These are phyloP conservation scores for Clarias macrocephalus DNA, from an alignment of 2,113 vertebrate genomes.

Conservation along the genomic window DNA sequence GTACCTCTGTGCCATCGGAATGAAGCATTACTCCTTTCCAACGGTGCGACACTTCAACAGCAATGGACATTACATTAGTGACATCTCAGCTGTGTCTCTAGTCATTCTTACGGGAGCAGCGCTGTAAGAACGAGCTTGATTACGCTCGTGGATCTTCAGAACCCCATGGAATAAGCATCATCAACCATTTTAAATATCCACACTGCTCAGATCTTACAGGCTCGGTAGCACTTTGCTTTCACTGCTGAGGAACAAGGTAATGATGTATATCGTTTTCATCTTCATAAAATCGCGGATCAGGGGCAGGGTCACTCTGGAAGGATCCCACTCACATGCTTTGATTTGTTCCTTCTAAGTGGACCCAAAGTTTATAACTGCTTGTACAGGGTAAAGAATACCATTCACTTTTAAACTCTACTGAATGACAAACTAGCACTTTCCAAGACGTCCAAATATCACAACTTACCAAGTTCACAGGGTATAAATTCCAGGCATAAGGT, in stretches of 20 bases:
- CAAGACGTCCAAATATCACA: not conserved
- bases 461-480: not conserved
- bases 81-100: not conserved
- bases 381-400: not conserved
- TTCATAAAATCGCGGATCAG: not conserved
- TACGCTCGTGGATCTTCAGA: not conserved
- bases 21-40: not conserved
- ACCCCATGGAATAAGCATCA: not conserved
- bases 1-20: not conserved
- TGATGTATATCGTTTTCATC: not conserved
- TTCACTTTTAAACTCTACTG: not conserved
- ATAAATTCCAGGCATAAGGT: not conserved
- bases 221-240: not conserved
- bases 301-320: not conserved
- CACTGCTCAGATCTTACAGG: not conserved
- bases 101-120: conserved; percentile 11
- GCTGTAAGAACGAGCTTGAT: not conserved
- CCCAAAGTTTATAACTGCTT: not conserved
- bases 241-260: not conserved
- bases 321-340: not conserved
- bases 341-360: not conserved
- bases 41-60: not conserved
- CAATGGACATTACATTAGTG: not conserved
- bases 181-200: not conserved
- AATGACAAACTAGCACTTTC: not conserved